Evolutionary conservation across 1,140 invertebrate genomes (phyloP).

Genomic region (Apis florea): DNA sequence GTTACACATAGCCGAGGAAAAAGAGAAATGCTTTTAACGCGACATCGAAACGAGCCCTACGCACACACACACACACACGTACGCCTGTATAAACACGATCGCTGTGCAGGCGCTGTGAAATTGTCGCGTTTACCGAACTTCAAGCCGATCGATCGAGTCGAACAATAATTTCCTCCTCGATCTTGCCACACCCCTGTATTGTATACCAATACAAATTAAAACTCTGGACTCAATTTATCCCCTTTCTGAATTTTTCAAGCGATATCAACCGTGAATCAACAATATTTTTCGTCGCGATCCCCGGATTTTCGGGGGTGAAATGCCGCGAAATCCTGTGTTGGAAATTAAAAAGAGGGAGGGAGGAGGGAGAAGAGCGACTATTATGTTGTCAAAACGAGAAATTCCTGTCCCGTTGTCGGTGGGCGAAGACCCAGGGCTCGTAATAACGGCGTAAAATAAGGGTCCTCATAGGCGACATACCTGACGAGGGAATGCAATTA

Average conservation of each 20-base stretch:
- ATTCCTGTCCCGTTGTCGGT: constrained; percentile 18
- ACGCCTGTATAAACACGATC: neutral
- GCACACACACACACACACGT: neutral
- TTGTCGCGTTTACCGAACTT: constrained; percentile 5
- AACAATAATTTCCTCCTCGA: neutral
- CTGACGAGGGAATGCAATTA: constrained; percentile 64
- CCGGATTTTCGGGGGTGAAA: neutral
- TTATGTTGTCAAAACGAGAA: constrained; percentile 44
- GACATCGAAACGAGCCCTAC: neutral
- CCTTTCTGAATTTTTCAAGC: neutral
- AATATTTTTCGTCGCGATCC: neutral
- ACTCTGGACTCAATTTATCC: neutral
- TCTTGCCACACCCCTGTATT: neutral
- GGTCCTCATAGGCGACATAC: constrained; percentile 15
- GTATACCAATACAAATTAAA: constrained; percentile 4
- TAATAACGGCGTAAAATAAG: constrained; percentile 51
- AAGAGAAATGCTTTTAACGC: constrained; percentile 23
- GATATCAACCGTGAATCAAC: constrained; percentile 16
- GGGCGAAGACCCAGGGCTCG: neutral
- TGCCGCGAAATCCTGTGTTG: neutral
- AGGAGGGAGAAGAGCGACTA: neutral
- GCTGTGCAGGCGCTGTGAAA: neutral
- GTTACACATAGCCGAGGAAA: constrained; percentile 6
- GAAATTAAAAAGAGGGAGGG: neutral
- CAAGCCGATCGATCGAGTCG: constrained; percentile 13